Percentiles rank a stretch among this genome's conserved stretches.
phyloP scores from a whole-genome alignment of 2,888 invertebrate species.

The Acheta domesticus region DNA sequence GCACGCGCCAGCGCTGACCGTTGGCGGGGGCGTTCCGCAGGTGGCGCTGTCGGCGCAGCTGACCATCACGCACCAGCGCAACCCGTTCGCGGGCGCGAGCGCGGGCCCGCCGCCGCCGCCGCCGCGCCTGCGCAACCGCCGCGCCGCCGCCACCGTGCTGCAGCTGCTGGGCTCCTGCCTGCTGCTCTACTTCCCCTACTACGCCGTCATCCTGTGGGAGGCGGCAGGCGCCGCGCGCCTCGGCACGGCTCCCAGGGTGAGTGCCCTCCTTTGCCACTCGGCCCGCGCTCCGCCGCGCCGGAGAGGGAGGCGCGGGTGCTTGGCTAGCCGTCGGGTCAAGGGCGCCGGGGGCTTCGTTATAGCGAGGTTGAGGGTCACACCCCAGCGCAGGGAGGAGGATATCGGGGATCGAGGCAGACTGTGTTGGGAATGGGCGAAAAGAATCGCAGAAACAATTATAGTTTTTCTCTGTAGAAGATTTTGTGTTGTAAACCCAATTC shows the following conservation, averaged over 20 bases:
- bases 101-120: conserved; percentile 27
- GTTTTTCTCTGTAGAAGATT: too few relatives aligned
- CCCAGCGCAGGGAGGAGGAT: too few relatives aligned
- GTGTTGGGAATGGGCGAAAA: too few relatives aligned
- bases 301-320: too few relatives aligned
- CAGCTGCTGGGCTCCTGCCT: conserved; percentile 70
- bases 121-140: conserved; percentile 53
- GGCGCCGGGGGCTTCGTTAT: too few relatives aligned
- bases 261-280: conserved; percentile 41
- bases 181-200: conserved; percentile 71
- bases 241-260: conserved; percentile 22
- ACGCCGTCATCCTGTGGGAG: conserved; percentile 68
- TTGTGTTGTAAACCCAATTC: too few relatives aligned
- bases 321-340: too few relatives aligned
- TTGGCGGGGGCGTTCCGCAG: background rate
- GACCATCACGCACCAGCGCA: conserved; percentile 65
- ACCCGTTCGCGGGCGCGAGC: conserved; percentile 60
- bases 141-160: conserved; percentile 64
- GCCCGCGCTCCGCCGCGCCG: conserved; percentile 41
- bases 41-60: conserved; percentile 30
- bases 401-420: too few relatives aligned
- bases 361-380: too few relatives aligned
- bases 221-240: conserved; percentile 43
- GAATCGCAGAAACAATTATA: too few relatives aligned
- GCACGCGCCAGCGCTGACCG: background rate